Evolutionary conservation across 2,797 vertebrate species (phyloP), one percentile per base, ranked within the genome.

Genomic region (Enteromius anoplus): DNA sequence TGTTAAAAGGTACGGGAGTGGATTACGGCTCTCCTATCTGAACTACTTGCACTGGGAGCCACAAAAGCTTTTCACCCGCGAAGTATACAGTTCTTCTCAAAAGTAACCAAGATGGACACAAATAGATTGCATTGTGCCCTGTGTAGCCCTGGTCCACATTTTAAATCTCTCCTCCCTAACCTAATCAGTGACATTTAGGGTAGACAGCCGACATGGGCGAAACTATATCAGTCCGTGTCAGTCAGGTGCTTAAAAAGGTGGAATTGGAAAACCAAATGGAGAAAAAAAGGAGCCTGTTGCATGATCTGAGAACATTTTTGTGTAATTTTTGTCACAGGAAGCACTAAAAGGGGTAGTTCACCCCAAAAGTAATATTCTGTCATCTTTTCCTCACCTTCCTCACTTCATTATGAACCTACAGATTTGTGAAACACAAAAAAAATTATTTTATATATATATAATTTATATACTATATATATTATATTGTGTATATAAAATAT

Each of bases 51-150:
- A 32, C 70, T 72, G 75, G 62, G 78, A 84, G 60, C 76, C 68
- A 75, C 78, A 78, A 78, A 87, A 85, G 78, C 77, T 80, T 75
- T 85, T 87, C 75, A 78, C 60, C 75, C 78, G 15, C 55, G 65
- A 77, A 64, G 73, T 78, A 73, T 72, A 85, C 65, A 84, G 77
- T 64, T 40, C 78, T 75, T 82, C 76, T 77, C 80, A 73, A 65
- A 75, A 69, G 84, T 91, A 91, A 93, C 88, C 90, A 87, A 90
- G 88, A 91, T 64, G 68, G 92, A 93, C 92, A 90, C 89, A 89
- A 87, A 90, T 90, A 91, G 91, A 92, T 93, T 93, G 92, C 90
- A 81, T 87, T 86, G 88, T 90, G 90, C 89, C 89, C 88, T 85
- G 82, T 90, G 89, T 88, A 91, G 89, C 87, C 89, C 83, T 84